These are phyloP conservation scores for Beaufortia kweichowensis DNA, from an alignment of 2,113 vertebrate species.

Conservation along the genomic window DNA sequence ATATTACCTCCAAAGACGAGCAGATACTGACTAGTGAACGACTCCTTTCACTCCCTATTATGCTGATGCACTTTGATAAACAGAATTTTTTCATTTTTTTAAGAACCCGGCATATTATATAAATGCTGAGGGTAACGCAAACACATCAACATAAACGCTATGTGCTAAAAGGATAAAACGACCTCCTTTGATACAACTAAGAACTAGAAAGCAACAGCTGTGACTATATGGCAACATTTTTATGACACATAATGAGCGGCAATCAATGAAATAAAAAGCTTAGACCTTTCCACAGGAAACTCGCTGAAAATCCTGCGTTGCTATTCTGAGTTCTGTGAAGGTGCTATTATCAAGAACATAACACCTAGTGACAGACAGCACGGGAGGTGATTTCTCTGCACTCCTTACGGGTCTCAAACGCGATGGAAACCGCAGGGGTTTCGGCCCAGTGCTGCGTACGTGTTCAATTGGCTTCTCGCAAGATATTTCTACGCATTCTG, in stretches of 20 bases:
- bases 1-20: not conserved
- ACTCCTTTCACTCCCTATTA: not conserved
- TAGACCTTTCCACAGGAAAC: conserved; percentile 34
- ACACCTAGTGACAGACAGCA: conserved; percentile 33
- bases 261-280: conserved; percentile 34
- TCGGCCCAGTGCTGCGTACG: conserved; percentile 45
- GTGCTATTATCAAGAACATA: conserved; percentile 31
- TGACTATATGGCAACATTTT: conserved; percentile 2
- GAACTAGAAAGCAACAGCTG: not conserved
- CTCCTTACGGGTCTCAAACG: conserved; percentile 16
- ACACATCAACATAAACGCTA: conserved; percentile 16
- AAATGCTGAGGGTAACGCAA: not conserved
- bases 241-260: not conserved
- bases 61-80: conserved; percentile 2
- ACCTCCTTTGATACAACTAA: not conserved
- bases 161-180: not conserved
- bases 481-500: conserved; percentile 55
- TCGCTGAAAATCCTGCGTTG: conserved; percentile 29
- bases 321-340: conserved; percentile 34
- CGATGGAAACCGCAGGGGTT: conserved; percentile 22
- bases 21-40: not conserved
- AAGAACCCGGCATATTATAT: conserved; percentile 17
- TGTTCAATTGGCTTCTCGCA: conserved; percentile 57
- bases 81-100: not conserved
- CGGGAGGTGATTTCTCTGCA: conserved; percentile 17